Conservation (phyloP, 2,888 invertebrate species). For the Pseudococcus jackbeardsleyi region DNA sequence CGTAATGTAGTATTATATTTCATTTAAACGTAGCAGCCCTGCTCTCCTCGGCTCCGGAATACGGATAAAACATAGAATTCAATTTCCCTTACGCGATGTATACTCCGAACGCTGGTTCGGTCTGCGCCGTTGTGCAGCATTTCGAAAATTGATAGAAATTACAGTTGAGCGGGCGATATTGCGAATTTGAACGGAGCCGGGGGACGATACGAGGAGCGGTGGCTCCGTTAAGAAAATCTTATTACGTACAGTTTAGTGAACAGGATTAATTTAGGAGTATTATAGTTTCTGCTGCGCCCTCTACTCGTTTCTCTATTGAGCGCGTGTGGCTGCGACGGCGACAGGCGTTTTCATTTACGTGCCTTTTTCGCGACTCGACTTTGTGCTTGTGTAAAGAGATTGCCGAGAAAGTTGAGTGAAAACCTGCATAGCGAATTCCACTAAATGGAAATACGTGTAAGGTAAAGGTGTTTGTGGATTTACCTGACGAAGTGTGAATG, state of each 20-base stretch:
- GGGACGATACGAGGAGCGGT: not conserved
- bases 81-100: slow-evolving; percentile 4
- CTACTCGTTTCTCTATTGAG: not conserved
- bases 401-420: not conserved
- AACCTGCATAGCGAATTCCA: not conserved
- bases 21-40: not conserved
- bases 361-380: not conserved
- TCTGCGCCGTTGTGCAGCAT: not conserved
- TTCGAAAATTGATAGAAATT: slow-evolving; percentile 43
- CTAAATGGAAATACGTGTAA: not conserved
- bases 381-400: not conserved
- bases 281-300: not conserved
- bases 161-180: slow-evolving; percentile 13
- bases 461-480: not conserved
- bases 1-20: not conserved
- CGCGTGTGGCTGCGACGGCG: not conserved
- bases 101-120: not conserved
- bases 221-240: slow-evolving; percentile 24
- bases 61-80: slow-evolving; percentile 2
- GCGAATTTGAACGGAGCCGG: not conserved
- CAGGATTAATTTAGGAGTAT: slow-evolving; percentile 42
- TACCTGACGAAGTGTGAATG: not conserved
- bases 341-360: not conserved
- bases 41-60: not conserved
- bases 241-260: slow-evolving; percentile 47